phyloP scores from a whole-genome alignment of 2,888 invertebrate species.

The Cheilosia grossa region DNA sequence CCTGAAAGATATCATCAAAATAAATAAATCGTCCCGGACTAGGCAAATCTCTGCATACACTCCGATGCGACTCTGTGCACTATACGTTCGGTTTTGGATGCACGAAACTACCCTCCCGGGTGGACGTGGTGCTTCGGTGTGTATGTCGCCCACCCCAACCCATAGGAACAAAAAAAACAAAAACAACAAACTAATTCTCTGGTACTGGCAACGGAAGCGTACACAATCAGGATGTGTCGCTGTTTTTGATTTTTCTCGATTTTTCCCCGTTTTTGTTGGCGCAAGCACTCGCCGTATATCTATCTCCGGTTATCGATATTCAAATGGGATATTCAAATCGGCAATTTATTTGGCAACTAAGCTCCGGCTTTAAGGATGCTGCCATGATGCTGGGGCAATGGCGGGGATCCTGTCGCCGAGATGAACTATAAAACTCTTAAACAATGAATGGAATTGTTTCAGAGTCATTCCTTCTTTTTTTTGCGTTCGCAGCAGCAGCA shows the following conservation, averaged over 20 bases:
- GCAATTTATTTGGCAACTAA: slow-evolving; percentile 59
- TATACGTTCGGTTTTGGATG: slow-evolving; percentile 9
- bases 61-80: neutral
- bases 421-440: slow-evolving; percentile 34
- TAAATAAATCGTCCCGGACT: slow-evolving; percentile 76
- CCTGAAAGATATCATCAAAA: slow-evolving; percentile 76
- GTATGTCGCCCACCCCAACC: neutral
- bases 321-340: slow-evolving; percentile 71
- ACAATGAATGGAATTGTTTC: slow-evolving; percentile 20
- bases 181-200: slow-evolving; percentile 51
- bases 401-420: neutral
- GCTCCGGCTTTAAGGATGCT: slow-evolving; percentile 56
- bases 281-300: neutral
- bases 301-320: slow-evolving; percentile 66
- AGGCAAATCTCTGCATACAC: slow-evolving; percentile 66
- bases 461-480: slow-evolving; percentile 1
- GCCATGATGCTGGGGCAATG: neutral
- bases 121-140: slow-evolving; percentile 12
- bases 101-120: slow-evolving; percentile 28
- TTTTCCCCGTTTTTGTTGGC: slow-evolving; percentile 15
- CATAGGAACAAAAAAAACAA: neutral
- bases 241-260: slow-evolving; percentile 51
- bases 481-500: neutral
- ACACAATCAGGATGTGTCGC: slow-evolving; percentile 71
- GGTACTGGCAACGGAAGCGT: slow-evolving; percentile 64